Base-by-base conservation (phyloP, 2,888 invertebrate genomes). In the Drosophila glabriapex region DNA sequence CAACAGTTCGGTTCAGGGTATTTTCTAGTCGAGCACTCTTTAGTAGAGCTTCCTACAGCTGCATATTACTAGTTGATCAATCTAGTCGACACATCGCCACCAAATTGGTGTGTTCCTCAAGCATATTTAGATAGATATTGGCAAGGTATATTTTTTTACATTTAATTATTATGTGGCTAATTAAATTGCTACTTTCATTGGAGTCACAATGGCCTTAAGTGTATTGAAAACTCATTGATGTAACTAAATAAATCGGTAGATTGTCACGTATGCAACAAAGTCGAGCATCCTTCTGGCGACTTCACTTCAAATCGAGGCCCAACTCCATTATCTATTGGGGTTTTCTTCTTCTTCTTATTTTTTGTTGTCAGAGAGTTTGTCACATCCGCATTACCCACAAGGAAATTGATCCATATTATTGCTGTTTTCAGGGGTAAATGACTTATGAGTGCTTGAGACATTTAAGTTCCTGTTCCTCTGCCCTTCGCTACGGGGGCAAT, bases 381-480 rank as follows among this genome's bases (percentile, higher is more conserved):
- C 33, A 68, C 25, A 55, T 72, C 46, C 63, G 39, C 56, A 62
- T 62, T 64, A 46, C 49, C 39, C 46, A 53, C 69, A 52, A 55
- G 80, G 78, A 80, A 78, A 75, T 82, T 68, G 72, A 73, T 72
- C 69, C 77, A 69, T 77, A 82, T 85, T 72, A 86, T 72, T 75
- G 73, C 54, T 66, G 66, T 80, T 74, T 74, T 59, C 65, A 66
- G 75, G 80, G 76, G 82, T 89, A 85, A 86, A 84, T 80, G 89
- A 85, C 84, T 85, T 85, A 80, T 83, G 78, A 85, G 80, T 80
- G 74, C 82, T 78, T 68, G 68, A 82, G 78, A 82, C 73, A 56
- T 69, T 73, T 43, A 68, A 53, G 53, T 53, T 25, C 19, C 53
- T 50, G 63, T 70, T 58, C 25, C 19, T 31, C 16, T 29, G 14